A percentile compares a stretch with the other conserved stretches of the same genome.
Conservation (phyloP, 2,797 vertebrate species). For the Chaetodon trifasciatus region DNA sequence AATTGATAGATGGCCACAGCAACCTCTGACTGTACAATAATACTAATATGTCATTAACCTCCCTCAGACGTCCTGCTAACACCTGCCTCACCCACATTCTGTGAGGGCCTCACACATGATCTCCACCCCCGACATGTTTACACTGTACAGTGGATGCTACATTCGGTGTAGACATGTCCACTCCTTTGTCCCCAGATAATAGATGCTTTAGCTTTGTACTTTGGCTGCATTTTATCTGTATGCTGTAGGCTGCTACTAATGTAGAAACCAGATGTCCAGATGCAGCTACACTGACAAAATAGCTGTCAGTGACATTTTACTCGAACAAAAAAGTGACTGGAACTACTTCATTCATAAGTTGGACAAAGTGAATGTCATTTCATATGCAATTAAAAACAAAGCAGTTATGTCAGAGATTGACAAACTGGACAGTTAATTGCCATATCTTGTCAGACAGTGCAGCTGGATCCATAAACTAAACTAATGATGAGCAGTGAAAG, state of each 20-base stretch:
- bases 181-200: not conserved
- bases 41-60: constrained; percentile 4
- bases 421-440: not conserved
- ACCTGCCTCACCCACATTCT: constrained; percentile 9
- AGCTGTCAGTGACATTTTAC: not conserved
- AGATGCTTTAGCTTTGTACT: not conserved
- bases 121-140: constrained; percentile 14
- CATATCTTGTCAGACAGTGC: not conserved
- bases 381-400: not conserved
- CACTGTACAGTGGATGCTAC: not conserved
- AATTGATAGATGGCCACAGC: not conserved
- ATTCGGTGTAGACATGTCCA: not conserved
- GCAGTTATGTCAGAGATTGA: not conserved
- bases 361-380: not conserved
- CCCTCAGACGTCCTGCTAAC: not conserved
- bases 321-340: not conserved
- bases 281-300: not conserved
- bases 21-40: constrained; percentile 9
- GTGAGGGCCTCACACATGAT: not conserved
- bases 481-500: too few relatives aligned
- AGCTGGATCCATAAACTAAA: not conserved
- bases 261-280: not conserved
- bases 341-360: not conserved
- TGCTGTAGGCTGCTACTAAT: not conserved
- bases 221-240: not conserved